Conservation (phyloP, 2,113 vertebrate genomes). For the Pteropus alecto region DNA sequence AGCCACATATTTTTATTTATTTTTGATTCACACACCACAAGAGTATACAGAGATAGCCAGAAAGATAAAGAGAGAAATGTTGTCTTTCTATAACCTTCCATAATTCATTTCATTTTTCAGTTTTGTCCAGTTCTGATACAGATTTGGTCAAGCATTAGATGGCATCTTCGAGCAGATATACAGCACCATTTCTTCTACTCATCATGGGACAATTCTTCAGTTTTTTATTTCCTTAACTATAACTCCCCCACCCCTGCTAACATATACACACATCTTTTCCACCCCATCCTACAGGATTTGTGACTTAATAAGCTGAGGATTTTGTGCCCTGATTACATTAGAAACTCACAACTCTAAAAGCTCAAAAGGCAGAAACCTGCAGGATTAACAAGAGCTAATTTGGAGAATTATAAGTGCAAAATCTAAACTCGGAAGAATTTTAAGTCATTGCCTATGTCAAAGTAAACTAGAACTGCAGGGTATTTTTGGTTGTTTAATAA, state of each 20-base stretch:
- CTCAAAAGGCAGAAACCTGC: slow-evolving; percentile 30
- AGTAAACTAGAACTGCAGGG: slow-evolving; percentile 40
- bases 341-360: not conserved
- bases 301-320: not conserved
- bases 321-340: not conserved
- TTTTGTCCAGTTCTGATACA: not conserved
- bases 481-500: slow-evolving; percentile 29
- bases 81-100: not conserved
- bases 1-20: not conserved
- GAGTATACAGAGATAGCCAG: not conserved
- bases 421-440: slow-evolving; percentile 46
- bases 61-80: not conserved
- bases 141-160: not conserved
- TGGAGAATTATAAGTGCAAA: not conserved
- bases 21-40: not conserved
- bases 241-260: no score
- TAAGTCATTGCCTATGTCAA: slow-evolving; percentile 54
- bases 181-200: not conserved
- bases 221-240: not conserved
- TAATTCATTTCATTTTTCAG: not conserved
- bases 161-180: not conserved
- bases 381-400: slow-evolving; percentile 48
- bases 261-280: not conserved
- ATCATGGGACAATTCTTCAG: not conserved
- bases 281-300: not conserved